Conservation (phyloP, 53 echinoderm and acorn worm species). For the Crossaster papposus region DNA sequence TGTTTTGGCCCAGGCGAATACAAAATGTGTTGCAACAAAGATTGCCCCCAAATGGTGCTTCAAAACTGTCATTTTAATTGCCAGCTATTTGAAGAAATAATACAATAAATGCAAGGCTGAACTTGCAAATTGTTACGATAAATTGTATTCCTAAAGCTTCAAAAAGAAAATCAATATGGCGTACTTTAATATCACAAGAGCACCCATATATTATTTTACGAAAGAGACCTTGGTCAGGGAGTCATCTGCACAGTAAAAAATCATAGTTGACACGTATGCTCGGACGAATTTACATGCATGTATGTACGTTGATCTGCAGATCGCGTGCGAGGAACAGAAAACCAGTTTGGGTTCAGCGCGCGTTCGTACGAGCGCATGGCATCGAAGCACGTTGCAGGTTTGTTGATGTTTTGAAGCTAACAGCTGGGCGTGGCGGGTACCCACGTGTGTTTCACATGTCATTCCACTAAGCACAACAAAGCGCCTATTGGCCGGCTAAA, state of each 20-base stretch:
- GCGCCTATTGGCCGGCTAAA: constrained; percentile 80
- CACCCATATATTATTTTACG: not conserved
- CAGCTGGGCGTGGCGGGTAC: constrained; percentile 78
- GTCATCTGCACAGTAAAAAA: constrained; percentile 17
- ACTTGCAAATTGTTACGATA: not conserved
- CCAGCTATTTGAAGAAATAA: too few species aligned
- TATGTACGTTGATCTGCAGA: constrained; percentile 2
- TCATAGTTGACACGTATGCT: constrained; percentile 16
- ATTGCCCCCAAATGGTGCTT: too few species aligned
- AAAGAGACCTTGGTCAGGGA: constrained; percentile 19
- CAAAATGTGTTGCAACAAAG: too few species aligned
- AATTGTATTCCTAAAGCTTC: not conserved
- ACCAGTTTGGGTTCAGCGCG: constrained; percentile 4
- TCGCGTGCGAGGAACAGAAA: constrained; percentile 55
- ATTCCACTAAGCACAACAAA: constrained; percentile 61
- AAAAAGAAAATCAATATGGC: not conserved
- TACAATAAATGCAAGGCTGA: too few species aligned
- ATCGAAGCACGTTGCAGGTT: constrained; percentile 59
- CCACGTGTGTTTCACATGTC: constrained; percentile 78
- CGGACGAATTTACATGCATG: too few species aligned
- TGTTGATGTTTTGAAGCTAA: constrained; percentile 72
- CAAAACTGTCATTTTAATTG: too few species aligned
- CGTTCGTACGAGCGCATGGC: constrained; percentile 21
- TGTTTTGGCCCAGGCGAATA: too few species aligned
- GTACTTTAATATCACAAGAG: not conserved